Evolutionary conservation across 1,140 invertebrate species (phyloP), one percentile per base, ranked within the genome.

Genomic region (Drosophila funebris): DNA sequence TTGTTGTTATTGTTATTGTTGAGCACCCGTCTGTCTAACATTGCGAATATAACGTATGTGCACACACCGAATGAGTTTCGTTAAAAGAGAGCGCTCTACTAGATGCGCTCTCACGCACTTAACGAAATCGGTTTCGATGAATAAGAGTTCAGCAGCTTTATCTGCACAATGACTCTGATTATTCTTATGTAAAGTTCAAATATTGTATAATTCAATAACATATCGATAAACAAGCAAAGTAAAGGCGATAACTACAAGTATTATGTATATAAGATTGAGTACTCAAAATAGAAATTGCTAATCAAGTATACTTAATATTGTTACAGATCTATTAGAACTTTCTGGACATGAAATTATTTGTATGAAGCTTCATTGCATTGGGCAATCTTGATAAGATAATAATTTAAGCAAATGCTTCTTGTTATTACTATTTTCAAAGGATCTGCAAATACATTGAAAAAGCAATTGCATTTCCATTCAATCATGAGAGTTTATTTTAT

Each of bases 401-500:
- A 39, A 4, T 3, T 16, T 39, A 7, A 27, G 13, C 1, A n/a
- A 13, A 13, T 36, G 9, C 33, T n/a, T 36, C n/a, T 13, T 36
- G 11, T 36, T 36, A 13, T 36, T 36, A 3, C 4, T 13, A 27
- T 6, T 5, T 27, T 27, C 24, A 5, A 5, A 13, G 44, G 20
- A 11, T 39, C 20, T 41, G 13, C 20, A 56, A 56, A 16, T 29
- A 4, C n/a, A 18, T 22, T 57, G 37, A 4, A 57, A 57, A 39
- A 43, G 24, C 33, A 39, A 56, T 37, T 57, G 18, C 22, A 43
- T 11, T 20, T 11, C 3, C 3, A 7, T 48, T n/a, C 14, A 13
- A 11, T 36, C 14, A 44, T 69, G 56, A 36, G 36, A 39, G 18
- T 6, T 24, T 46, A 68, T 60, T 73, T 58, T 16, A 67, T 67